These are phyloP conservation scores for Neosalanx taihuensis DNA, from an alignment of 2,797 vertebrate species.

Conservation along the genomic window DNA sequence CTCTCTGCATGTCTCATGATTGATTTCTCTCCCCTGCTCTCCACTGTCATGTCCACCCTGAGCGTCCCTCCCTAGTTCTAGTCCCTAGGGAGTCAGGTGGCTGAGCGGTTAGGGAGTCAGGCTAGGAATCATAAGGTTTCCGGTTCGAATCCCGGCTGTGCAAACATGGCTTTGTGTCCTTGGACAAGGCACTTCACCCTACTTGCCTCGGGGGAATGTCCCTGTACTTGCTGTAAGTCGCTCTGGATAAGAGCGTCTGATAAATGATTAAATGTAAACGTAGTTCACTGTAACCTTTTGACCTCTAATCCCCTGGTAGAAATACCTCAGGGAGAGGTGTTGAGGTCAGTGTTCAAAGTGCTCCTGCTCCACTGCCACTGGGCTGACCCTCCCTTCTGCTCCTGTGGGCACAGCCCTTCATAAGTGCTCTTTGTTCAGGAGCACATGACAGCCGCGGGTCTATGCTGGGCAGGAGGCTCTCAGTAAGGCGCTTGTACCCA, in stretches of 20 bases:
- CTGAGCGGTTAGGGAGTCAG: no score
- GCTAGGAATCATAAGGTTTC: no score
- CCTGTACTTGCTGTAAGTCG: no score
- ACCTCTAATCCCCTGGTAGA: neutral
- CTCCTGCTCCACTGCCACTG: neutral
- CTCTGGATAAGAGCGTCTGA: no score
- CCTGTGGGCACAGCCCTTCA: neutral
- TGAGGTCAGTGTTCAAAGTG: neutral
- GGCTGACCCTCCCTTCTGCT: neutral
- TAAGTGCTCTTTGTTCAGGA: constrained; percentile 50
- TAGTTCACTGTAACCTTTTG: neutral
- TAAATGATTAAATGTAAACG: no score
- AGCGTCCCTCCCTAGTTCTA: neutral
- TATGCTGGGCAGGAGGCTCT: constrained; percentile 24
- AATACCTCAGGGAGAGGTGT: neutral
- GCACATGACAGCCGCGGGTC: constrained; percentile 43
- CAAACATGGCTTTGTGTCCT: no score
- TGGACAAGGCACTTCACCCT: no score
- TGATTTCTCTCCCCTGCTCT: neutral
- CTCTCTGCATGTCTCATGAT: neutral
- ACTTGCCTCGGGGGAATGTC: no score
- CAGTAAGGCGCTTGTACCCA: constrained; percentile 37
- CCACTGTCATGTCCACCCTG: neutral
- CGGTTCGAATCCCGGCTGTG: no score
- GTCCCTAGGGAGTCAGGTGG: no score